These are phyloP conservation scores for Oconnorella tubifera DNA, from an alignment of 2,888 invertebrate genomes.

Conservation along the genomic window DNA sequence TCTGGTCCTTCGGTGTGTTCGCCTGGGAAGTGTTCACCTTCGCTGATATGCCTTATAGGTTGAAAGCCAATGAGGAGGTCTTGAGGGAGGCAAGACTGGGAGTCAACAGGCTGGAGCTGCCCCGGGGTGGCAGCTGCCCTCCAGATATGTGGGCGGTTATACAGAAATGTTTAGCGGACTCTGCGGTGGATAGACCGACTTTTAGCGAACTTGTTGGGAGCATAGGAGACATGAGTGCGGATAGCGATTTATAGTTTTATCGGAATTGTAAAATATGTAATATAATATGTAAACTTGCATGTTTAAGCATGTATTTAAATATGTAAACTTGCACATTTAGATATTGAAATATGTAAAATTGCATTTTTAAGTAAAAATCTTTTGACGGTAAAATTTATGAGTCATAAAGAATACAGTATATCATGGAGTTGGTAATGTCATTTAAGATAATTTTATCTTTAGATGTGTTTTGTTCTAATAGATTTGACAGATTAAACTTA, in stretches of 20 bases:
- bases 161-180: neutral
- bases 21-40: slow-evolving; percentile 84
- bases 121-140: neutral
- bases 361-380: no score
- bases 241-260: neutral
- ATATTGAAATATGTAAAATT: no score
- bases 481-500: no score
- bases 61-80: slow-evolving; percentile 73
- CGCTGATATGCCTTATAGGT: slow-evolving; percentile 73
- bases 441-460: no score
- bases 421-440: no score
- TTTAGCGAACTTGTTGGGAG: neutral
- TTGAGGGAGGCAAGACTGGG: slow-evolving; percentile 4
- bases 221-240: neutral
- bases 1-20: slow-evolving; percentile 83
- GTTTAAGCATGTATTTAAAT: no score
- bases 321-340: no score
- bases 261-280: no score
- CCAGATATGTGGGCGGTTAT: neutral
- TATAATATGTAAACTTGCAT: no score
- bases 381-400: no score
- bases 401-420: no score
- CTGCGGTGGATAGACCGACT: neutral
- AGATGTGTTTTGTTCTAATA: no score
- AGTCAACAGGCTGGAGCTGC: neutral